Percentiles rank a stretch among this genome's conserved stretches.
Evolutionary conservation across 2,797 vertebrate genomes (phyloP).

Genomic region (Sciurus vulgaris): DNA sequence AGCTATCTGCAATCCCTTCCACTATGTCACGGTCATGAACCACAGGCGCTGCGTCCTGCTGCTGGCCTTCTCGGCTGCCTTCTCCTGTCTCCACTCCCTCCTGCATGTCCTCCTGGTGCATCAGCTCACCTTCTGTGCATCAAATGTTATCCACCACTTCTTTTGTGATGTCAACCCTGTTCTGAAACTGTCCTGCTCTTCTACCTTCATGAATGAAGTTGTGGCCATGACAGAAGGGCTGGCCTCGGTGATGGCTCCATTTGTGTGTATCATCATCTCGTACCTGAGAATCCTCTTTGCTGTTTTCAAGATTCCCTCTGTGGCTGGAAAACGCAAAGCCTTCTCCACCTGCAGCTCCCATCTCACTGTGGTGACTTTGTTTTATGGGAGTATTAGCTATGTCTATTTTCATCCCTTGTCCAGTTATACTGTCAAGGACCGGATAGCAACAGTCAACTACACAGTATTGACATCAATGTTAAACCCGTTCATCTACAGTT

Average conservation of each 20-base stretch:
- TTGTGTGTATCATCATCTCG: constrained; percentile 58
- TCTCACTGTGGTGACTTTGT: constrained; percentile 72
- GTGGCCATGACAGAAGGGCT: constrained; percentile 62
- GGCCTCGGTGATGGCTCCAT: constrained; percentile 64
- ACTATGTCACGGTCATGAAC: constrained; percentile 75
- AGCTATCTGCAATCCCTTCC: constrained; percentile 71
- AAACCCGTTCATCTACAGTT: constrained; percentile 81
- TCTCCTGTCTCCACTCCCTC: constrained; percentile 69
- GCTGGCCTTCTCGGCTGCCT: not conserved
- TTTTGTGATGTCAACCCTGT: constrained; percentile 73
- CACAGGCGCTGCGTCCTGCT: constrained; percentile 36
- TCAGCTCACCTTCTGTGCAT: constrained; percentile 62
- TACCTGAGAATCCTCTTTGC: constrained; percentile 69
- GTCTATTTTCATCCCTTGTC: constrained; percentile 73
- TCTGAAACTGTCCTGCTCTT: constrained; percentile 73
- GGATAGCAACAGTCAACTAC: constrained; percentile 73
- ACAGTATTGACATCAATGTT: constrained; percentile 75
- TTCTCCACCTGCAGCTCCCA: constrained; percentile 80
- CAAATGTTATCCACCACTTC: constrained; percentile 77
- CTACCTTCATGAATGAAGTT: constrained; percentile 62
- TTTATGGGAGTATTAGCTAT: constrained; percentile 73
- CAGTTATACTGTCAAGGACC: constrained; percentile 58
- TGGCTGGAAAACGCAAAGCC: constrained; percentile 72
- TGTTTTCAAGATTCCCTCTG: constrained; percentile 68
- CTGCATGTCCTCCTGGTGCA: constrained; percentile 62